Conservation (phyloP, 2,888 invertebrate genomes). For the Acronicta leporina region DNA sequence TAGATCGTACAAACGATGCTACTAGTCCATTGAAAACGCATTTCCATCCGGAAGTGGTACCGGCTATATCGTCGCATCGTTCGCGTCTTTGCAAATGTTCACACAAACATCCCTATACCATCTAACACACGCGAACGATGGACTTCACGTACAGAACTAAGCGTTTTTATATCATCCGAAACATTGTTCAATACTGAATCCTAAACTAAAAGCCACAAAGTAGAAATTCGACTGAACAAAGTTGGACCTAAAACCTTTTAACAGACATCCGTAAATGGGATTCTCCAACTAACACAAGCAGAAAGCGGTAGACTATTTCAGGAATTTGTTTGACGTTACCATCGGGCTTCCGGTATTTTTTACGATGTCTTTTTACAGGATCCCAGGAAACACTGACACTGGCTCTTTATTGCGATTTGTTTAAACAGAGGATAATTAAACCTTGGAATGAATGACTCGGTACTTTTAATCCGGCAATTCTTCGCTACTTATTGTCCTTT, state of each 20-base stretch:
- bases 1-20: slow-evolving; percentile 56
- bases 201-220: accelerated
- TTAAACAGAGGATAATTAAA: slow-evolving; percentile 88
- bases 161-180: slow-evolving; percentile 44
- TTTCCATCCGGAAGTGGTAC: slow-evolving; percentile 76
- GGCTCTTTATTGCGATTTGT: slow-evolving; percentile 83
- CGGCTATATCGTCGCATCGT: slow-evolving; percentile 71
- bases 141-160: slow-evolving; percentile 42
- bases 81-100: slow-evolving; percentile 73
- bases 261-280: slow-evolving; percentile 51
- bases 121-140: slow-evolving; percentile 60
- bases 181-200: slow-evolving; percentile 14
- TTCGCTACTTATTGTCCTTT: slow-evolving; percentile 71
- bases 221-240: slow-evolving; percentile 14
- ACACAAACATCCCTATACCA: slow-evolving; percentile 60
- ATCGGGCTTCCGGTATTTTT: slow-evolving; percentile 71
- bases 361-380: slow-evolving; percentile 68
- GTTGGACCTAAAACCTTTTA: slow-evolving; percentile 42
- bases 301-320: slow-evolving; percentile 70
- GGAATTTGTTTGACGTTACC: slow-evolving; percentile 76
- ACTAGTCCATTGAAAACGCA: slow-evolving; percentile 69
- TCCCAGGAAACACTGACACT: slow-evolving; percentile 67
- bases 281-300: slow-evolving; percentile 66
- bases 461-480: slow-evolving; percentile 80
- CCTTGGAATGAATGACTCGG: slow-evolving; percentile 79